phyloP scores from a whole-genome alignment of 2,888 invertebrate species.

The Ptychoptera albimana region DNA sequence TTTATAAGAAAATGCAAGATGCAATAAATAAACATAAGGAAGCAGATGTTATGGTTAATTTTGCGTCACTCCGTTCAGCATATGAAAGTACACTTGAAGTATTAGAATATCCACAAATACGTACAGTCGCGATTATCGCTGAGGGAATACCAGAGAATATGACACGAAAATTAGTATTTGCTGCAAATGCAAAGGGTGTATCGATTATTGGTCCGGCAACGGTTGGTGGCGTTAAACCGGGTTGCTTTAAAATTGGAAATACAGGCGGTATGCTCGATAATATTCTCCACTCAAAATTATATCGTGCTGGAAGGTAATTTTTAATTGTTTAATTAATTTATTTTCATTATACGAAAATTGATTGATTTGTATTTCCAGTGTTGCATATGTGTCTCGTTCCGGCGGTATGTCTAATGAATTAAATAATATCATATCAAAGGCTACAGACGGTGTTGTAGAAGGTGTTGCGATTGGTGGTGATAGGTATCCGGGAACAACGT shows the following conservation, averaged over 20 bases:
- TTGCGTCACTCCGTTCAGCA: conserved; percentile 93
- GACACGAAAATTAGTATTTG: conserved; percentile 80
- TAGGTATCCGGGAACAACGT: conserved; percentile 93
- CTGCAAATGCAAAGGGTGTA: conserved; percentile 70
- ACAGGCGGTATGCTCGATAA: conserved; percentile 99
- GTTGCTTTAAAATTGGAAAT: conserved; percentile 98
- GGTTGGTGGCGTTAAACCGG: conserved; percentile 95
- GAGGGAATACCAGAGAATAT: conserved; percentile 99
- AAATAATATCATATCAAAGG: conserved; percentile 93
- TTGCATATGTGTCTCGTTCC: conserved; percentile 95
- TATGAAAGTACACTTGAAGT: conserved; percentile 95
- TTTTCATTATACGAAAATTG: conserved; percentile 4
- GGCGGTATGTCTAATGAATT: conserved; percentile 99
- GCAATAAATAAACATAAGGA: conserved; percentile 91
- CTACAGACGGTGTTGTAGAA: conserved; percentile 93
- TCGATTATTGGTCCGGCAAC: conserved; percentile 87
- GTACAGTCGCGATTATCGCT: conserved; percentile 94
- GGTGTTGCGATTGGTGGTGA: conserved; percentile 98
- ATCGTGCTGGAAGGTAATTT: conserved; percentile 82
- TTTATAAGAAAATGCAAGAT: conserved; percentile 94
- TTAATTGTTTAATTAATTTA: conserved; percentile 3
- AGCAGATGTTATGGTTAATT: conserved; percentile 90
- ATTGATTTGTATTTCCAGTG: conserved; percentile 37
- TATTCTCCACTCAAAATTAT: conserved; percentile 90
- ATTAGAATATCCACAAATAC: conserved; percentile 82